These are phyloP conservation scores for Panopea generosa DNA, from an alignment of 2,888 invertebrate species.

Conservation along the genomic window DNA sequence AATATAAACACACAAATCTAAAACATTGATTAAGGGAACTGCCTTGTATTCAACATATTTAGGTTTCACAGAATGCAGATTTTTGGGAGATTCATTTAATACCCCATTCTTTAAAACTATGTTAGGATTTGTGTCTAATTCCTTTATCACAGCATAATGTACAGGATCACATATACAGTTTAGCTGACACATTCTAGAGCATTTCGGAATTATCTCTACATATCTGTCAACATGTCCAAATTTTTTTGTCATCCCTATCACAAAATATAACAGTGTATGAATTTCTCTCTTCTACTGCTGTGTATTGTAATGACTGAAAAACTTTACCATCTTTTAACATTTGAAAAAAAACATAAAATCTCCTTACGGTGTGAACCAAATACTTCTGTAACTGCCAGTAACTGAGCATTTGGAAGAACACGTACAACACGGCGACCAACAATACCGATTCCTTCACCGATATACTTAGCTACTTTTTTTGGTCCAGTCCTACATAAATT, in stretches of 20 bases:
- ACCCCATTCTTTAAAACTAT: not conserved
- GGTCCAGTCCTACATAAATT: slow-evolving; percentile 17
- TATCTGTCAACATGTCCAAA: slow-evolving; percentile 23
- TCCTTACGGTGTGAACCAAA: slow-evolving; percentile 18
- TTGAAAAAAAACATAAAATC: slow-evolving; percentile 20
- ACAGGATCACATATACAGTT: slow-evolving; percentile 11
- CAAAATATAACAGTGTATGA: slow-evolving; percentile 31
- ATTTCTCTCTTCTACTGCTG: slow-evolving; percentile 21
- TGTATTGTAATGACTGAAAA: slow-evolving; percentile 24
- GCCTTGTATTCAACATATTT: too few relatives aligned
- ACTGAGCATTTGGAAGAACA: not conserved
- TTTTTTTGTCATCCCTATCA: slow-evolving; percentile 1
- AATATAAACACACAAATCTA: not conserved
- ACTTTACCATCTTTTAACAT: slow-evolving; percentile 12
- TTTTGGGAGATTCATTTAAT: too few relatives aligned
- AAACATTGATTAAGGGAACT: not conserved
- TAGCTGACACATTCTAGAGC: slow-evolving; percentile 5
- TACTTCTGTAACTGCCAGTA: slow-evolving; percentile 3
- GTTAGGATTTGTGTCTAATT: not conserved
- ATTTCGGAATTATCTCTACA: slow-evolving; percentile 20
- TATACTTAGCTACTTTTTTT: slow-evolving; percentile 18
- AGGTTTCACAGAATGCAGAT: too few relatives aligned
- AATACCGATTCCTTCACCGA: slow-evolving; percentile 21
- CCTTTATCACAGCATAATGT: slow-evolving; percentile 12
- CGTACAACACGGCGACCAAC: slow-evolving; percentile 6